phyloP scores from a whole-genome alignment of 2,888 invertebrate species.

The Parasteatoda lunata region DNA sequence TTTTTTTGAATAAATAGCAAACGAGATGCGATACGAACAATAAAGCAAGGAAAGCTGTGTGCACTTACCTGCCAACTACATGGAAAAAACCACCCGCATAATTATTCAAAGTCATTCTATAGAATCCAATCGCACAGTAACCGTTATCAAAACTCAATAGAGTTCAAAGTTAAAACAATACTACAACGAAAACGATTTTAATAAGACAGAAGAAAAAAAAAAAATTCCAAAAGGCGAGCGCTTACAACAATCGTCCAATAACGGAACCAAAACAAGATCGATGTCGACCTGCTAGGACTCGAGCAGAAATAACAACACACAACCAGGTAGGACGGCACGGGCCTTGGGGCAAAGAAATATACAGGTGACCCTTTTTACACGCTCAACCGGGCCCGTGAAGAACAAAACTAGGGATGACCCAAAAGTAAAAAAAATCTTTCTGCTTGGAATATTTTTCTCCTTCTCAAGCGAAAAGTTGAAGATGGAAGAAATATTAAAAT shows the following conservation, averaged over 20 bases:
- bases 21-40: neutral
- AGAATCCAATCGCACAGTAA: constrained; percentile 44
- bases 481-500: constrained; percentile 15
- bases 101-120: constrained; percentile 27
- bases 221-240: constrained; percentile 7
- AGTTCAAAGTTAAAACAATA: constrained; percentile 4
- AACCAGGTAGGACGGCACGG: constrained; percentile 36
- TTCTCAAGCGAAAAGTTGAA: neutral
- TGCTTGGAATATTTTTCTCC: neutral
- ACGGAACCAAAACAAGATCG: constrained; percentile 61
- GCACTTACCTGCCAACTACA: constrained; percentile 55
- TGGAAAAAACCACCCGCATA: constrained; percentile 16
- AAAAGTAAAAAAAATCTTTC: constrained; percentile 13
- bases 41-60: constrained; percentile 10
- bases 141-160: constrained; percentile 10
- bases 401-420: constrained; percentile 32
- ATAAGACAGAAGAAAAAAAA: neutral
- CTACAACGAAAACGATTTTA: constrained; percentile 34
- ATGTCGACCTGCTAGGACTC: constrained; percentile 54
- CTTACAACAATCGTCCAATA: constrained; percentile 19
- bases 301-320: constrained; percentile 60
- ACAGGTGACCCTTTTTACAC: constrained; percentile 65
- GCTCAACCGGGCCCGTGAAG: constrained; percentile 49
- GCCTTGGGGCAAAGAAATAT: constrained; percentile 23
- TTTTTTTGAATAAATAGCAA: neutral